These are phyloP conservation scores for Leistus spinibarbis DNA, from an alignment of 2,888 invertebrate species.

Conservation along the genomic window DNA sequence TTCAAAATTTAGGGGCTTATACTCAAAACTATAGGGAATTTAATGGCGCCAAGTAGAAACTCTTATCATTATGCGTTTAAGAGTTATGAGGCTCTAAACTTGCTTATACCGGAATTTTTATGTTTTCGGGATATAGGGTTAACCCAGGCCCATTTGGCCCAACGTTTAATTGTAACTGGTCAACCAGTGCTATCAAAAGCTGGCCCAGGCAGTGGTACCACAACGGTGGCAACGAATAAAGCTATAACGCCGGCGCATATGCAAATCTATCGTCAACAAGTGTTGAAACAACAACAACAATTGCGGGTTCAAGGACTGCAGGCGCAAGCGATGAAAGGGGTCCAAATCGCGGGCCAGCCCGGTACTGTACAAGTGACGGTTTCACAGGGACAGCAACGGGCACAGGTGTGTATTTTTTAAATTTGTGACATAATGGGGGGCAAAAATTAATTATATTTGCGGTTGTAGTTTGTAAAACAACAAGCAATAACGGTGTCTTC, in stretches of 20 bases:
- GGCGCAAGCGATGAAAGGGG: constrained; percentile 47
- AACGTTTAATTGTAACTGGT: constrained; percentile 56
- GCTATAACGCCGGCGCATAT: constrained; percentile 62
- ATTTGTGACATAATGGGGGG: not conserved
- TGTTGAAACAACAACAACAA: constrained; percentile 46
- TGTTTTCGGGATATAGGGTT: constrained; percentile 45
- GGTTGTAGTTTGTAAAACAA: constrained; percentile 52
- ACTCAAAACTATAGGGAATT: no score
- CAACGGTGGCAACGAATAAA: constrained; percentile 59
- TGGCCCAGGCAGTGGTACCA: constrained; percentile 48
- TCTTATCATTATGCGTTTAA: no score
- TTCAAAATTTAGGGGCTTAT: no score
- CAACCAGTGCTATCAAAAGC: constrained; percentile 48
- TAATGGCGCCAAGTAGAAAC: no score
- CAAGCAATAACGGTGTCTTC: constrained; percentile 53
- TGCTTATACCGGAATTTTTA: not conserved
- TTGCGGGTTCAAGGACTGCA: constrained; percentile 50
- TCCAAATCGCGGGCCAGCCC: constrained; percentile 44
- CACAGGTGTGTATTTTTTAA: constrained; percentile 41
- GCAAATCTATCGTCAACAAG: constrained; percentile 69
- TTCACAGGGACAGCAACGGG: constrained; percentile 52
- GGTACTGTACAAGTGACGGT: constrained; percentile 51
- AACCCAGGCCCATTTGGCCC: constrained; percentile 63
- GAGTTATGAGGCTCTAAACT: no score
- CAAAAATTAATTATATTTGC: not conserved